Conservation (phyloP, 2,113 vertebrate genomes). For the Vidua macroura region DNA sequence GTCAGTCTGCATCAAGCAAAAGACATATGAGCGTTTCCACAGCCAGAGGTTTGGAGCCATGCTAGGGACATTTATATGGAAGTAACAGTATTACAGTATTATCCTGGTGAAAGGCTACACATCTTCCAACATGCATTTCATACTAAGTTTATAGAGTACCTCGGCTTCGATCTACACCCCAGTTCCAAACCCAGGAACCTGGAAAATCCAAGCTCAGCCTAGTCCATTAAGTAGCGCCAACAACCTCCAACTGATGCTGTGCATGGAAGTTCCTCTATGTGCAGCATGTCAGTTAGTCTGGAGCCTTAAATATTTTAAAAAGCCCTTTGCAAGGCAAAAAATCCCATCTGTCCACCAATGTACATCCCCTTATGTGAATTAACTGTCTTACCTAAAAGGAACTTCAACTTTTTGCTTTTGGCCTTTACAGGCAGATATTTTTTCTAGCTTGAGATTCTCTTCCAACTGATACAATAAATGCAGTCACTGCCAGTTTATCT, state of each 20-base stretch:
- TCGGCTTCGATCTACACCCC: not conserved
- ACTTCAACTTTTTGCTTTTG: not conserved
- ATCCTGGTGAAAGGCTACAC: not conserved
- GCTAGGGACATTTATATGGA: not conserved
- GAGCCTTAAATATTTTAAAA: not conserved
- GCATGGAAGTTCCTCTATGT: not conserved
- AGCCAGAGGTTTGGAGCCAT: not conserved
- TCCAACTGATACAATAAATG: not conserved
- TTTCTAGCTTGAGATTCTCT: not conserved
- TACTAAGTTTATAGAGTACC: not conserved
- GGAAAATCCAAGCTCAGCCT: not conserved
- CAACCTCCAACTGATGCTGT: rapidly evolving
- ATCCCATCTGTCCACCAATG: not conserved
- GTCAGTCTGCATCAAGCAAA: not conserved
- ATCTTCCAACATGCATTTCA: not conserved
- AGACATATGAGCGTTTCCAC: not conserved
- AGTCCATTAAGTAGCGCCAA: not conserved
- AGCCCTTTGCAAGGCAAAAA: not conserved
- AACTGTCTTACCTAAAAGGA: not conserved
- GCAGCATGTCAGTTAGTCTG: not conserved
- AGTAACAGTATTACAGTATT: not conserved
- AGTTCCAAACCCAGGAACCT: not conserved
- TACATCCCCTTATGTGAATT: not conserved
- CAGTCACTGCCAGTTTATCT: not conserved
- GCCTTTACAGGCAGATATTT: not conserved